phyloP scores from a whole-genome alignment of 2,113 vertebrate genomes.

The Anolis carolinensis region DNA sequence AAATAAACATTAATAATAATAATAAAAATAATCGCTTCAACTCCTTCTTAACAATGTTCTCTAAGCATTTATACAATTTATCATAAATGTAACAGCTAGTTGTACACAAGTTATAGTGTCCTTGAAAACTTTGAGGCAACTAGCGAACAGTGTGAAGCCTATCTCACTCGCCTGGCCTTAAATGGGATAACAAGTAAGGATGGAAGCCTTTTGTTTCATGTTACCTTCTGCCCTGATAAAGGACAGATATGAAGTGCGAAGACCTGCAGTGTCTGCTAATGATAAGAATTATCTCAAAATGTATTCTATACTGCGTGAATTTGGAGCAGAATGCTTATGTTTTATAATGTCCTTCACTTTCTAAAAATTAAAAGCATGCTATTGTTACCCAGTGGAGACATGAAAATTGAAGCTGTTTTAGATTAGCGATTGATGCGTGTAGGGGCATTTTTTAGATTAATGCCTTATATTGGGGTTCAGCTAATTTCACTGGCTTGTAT shows the following conservation, averaged over 20 bases:
- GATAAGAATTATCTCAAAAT: not conserved
- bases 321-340: not conserved
- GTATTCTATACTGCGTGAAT: not conserved
- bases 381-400: not conserved
- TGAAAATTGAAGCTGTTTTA: not conserved
- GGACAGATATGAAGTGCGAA: not conserved
- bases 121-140: not conserved
- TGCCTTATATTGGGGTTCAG: not conserved
- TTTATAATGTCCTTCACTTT: not conserved
- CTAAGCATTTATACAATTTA: not conserved
- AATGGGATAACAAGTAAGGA: not conserved
- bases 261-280: not conserved
- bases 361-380: not conserved
- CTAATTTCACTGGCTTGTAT: no score
- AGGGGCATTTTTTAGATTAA: not conserved
- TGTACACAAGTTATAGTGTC: not conserved
- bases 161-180: not conserved
- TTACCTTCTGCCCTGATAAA: not conserved
- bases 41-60: no score
- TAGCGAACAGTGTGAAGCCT: not conserved
- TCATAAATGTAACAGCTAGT: not conserved
- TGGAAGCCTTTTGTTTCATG: not conserved
- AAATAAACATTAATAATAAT: no score
- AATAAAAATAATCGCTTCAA: not conserved
- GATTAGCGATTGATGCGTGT: not conserved